Evolutionary conservation across 2,888 invertebrate genomes (phyloP).

Genomic region (Drosophila yooni): DNA sequence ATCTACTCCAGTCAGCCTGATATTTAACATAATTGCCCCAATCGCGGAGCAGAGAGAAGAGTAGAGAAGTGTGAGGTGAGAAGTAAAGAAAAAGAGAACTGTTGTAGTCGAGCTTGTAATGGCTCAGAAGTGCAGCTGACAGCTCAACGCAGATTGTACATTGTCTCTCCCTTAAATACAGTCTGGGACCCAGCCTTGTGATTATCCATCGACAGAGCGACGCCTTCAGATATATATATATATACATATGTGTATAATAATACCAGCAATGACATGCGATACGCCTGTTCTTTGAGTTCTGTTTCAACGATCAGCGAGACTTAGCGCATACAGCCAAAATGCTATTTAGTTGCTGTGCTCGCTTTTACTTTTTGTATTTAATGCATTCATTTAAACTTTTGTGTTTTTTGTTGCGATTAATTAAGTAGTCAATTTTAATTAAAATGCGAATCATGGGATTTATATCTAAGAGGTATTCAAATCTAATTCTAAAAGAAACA

Average conservation of each 20-base stretch:
- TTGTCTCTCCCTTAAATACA: constrained; percentile 62
- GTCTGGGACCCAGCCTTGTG: constrained; percentile 35
- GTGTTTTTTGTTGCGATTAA: background rate
- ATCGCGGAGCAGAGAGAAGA: constrained; percentile 11
- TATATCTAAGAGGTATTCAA: no score
- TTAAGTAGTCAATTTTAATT: background rate
- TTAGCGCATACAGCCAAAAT: background rate
- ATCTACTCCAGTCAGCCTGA: constrained; percentile 48
- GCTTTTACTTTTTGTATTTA: constrained; percentile 7
- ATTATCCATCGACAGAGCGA: constrained; percentile 48
- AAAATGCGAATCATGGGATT: background rate
- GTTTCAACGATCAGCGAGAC: background rate
- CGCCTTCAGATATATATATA: constrained; percentile 46
- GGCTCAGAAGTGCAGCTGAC: constrained; percentile 23
- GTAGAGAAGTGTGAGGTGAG: background rate
- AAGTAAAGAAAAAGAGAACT: constrained; percentile 8
- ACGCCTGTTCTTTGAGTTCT: background rate
- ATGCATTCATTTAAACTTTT: background rate
- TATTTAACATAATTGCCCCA: constrained; percentile 72
- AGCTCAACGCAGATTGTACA: constrained; percentile 9
- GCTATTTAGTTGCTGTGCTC: background rate
- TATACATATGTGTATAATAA: background rate
- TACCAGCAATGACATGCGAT: background rate
- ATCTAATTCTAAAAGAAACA: background rate
- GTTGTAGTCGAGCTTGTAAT: constrained; percentile 30